These are phyloP conservation scores for Agrotis segetum DNA, from an alignment of 2,888 invertebrate genomes.

Conservation along the genomic window DNA sequence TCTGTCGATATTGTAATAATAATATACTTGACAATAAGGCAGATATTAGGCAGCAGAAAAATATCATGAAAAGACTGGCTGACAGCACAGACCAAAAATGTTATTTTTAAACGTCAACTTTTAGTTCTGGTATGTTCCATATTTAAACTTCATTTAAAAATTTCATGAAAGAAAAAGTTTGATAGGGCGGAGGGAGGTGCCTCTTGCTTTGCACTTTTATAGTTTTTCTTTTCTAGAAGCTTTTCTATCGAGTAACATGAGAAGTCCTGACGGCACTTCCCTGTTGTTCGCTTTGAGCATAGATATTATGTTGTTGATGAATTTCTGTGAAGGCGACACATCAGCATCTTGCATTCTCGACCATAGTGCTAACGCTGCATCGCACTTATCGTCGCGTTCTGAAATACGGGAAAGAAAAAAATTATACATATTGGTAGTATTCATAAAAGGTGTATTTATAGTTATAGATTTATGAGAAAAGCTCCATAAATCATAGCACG, in stretches of 20 bases:
- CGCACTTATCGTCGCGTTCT: slow-evolving; percentile 88
- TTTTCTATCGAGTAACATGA: slow-evolving; percentile 62
- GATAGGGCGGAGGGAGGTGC: no score
- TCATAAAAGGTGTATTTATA: no score
- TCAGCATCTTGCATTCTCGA: slow-evolving; percentile 85
- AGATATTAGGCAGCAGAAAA: no score
- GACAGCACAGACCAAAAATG: no score
- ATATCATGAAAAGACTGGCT: no score
- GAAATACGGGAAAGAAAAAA: slow-evolving; percentile 55
- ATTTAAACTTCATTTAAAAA: no score
- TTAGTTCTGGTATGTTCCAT: neutral
- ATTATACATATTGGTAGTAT: no score
- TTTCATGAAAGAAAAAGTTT: no score
- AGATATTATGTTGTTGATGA: slow-evolving; percentile 79
- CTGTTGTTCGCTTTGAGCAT: slow-evolving; percentile 81
- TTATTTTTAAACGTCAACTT: neutral
- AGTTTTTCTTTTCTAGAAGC: slow-evolving; percentile 67
- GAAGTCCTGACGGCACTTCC: slow-evolving; percentile 77
- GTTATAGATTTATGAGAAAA: no score
- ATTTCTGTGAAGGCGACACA: slow-evolving; percentile 81
- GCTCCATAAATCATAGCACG: no score
- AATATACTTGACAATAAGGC: no score
- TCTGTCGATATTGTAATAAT: no score
- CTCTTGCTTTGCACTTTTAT: slow-evolving; percentile 4
- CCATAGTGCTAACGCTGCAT: slow-evolving; percentile 85